phyloP scores from a whole-genome alignment of 1,140 invertebrate genomes.

The Battus philenor region DNA sequence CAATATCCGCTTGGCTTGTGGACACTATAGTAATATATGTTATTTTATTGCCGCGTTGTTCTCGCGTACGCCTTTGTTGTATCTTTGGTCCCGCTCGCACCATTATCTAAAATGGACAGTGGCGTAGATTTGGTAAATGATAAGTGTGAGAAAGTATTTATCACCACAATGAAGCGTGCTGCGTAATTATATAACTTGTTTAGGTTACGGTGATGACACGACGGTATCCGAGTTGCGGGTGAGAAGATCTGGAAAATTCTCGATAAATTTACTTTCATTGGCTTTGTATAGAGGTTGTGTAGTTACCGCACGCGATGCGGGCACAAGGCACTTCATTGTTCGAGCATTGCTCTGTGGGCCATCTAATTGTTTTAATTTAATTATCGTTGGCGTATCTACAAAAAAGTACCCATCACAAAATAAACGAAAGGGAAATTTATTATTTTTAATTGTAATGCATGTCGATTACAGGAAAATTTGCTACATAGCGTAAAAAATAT shows the following conservation, averaged over 20 bases:
- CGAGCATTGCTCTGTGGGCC: constrained; percentile 27
- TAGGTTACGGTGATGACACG: constrained; percentile 47
- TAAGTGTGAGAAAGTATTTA: constrained; percentile 76
- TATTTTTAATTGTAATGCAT: too few relatives aligned
- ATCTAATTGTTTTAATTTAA: constrained; percentile 57
- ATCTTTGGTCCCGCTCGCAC: constrained; percentile 50
- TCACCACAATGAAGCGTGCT: constrained; percentile 72
- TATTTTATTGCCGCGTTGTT: constrained; percentile 65
- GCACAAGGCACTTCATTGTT: constrained; percentile 45
- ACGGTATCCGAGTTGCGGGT: constrained; percentile 24
- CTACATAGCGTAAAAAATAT: too few relatives aligned
- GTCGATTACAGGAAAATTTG: too few relatives aligned
- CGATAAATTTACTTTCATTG: constrained; percentile 66
- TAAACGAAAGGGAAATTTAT: too few relatives aligned
- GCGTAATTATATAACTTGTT: constrained; percentile 73
- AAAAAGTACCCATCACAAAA: too few relatives aligned
- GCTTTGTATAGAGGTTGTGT: constrained; percentile 35
- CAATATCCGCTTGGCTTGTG: constrained; percentile 77
- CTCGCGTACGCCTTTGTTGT: constrained; percentile 22
- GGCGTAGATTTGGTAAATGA: constrained; percentile 75
- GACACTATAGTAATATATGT: constrained; percentile 76
- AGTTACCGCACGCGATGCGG: constrained; percentile 49
- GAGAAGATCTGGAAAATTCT: constrained; percentile 29
- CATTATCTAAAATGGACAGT: constrained; percentile 75
- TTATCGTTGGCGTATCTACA: constrained; percentile 39